Evolutionary conservation across 2,113 vertebrate species (phyloP).

Genomic region (Nycticebus coucang): DNA sequence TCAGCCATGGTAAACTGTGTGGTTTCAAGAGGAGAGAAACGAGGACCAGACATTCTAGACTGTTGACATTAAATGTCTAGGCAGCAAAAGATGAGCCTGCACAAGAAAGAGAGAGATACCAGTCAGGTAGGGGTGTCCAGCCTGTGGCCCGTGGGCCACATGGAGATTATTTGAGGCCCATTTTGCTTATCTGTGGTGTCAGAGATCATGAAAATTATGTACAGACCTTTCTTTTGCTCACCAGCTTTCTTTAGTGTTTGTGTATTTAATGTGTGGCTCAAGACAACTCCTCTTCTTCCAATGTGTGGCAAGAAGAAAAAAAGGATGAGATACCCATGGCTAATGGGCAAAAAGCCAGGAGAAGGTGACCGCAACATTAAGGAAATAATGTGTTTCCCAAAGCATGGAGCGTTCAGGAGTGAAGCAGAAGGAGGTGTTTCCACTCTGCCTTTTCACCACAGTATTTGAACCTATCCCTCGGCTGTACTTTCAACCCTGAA

Average conservation of each 20-base stretch:
- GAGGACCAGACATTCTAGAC: background rate
- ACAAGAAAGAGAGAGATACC: background rate
- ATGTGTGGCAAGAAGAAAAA: no score
- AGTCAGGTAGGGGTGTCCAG: no score
- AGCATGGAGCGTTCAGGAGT: fast-evolving
- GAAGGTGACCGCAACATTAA: background rate
- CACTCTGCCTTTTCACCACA: fast-evolving
- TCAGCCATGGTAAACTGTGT: fast-evolving
- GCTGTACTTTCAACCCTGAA: fast-evolving
- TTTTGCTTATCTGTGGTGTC: no score
- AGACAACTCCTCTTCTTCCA: no score
- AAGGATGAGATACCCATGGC: no score
- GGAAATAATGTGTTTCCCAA: background rate
- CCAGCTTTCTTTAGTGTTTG: no score
- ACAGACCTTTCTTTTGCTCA: no score
- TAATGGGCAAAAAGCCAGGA: background rate
- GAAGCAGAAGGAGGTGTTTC: background rate
- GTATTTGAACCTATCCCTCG: fast-evolving
- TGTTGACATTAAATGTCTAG: background rate
- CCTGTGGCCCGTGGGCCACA: no score
- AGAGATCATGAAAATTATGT: no score
- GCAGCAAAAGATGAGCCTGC: background rate
- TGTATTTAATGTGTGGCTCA: no score
- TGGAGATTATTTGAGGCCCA: no score
- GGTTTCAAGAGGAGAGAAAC: background rate